Evolutionary conservation across 1,140 invertebrate species (phyloP), one percentile per base, ranked within the genome.

Genomic region (Pogonus chalceus): DNA sequence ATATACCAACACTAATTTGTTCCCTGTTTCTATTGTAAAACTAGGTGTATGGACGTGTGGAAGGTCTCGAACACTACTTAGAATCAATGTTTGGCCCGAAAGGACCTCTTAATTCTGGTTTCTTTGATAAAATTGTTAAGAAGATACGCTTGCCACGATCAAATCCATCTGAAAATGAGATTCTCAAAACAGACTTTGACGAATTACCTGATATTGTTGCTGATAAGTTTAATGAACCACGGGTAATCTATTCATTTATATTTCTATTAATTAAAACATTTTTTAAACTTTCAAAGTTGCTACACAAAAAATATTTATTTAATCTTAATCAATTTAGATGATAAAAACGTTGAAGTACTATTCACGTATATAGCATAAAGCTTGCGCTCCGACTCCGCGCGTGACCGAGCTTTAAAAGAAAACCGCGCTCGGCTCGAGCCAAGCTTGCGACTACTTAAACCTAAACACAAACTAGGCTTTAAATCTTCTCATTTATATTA

Each of bases 1-100:
- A 2, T 50, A n/a, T 24, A 14, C 48, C 21, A 7, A 24, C 53
- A 16, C 54, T 54, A 18, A 39, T 67, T 69, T 51, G 71, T 73
- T 49, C 66, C n/a, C n/a, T n/a, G n/a, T n/a, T n/a, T n/a, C n/a
- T n/a, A n/a, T n/a, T n/a, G n/a, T n/a, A n/a, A n/a, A n/a, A n/a
- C n/a, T n/a, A 87, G 81, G 70, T 86, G 23, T 83, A 83, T 56
- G 80, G 84, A 14, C 77, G 91, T 26, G 74, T 83, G 7, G 88
- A 95, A 70, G 92, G 90, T 22, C 81, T 95, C 49, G 92, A 96
- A 66, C 78, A 81, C 57, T 83, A 91, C 62, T 77, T 90, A 18
- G 89, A 92, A 68, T 79, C 78, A 23, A 72, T 90, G 22, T 92
- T 96, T 62, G 87, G 86, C 0, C 79, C 83, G 0, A 78, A 83